Percentiles rank a stretch among this genome's conserved stretches.
phyloP scores from a whole-genome alignment of 2,797 vertebrate genomes.

The Petrocephalus schoutedeni region DNA sequence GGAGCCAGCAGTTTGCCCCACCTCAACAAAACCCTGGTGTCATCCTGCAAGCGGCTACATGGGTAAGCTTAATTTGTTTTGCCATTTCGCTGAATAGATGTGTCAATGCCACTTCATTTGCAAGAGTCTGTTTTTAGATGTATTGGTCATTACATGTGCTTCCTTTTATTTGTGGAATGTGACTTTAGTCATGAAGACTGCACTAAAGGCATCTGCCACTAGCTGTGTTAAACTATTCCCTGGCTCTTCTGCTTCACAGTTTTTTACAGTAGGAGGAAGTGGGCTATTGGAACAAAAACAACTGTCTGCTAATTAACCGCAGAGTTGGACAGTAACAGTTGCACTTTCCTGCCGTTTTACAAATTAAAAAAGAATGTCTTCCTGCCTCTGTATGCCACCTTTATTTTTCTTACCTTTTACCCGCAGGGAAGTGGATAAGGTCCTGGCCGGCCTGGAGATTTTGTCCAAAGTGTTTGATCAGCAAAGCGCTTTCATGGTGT shows the following conservation, averaged over 20 bases:
- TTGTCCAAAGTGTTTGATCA: conserved; percentile 95
- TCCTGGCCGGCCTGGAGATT: conserved; percentile 86
- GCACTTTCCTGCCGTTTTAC: not conserved
- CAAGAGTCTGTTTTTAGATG: not conserved
- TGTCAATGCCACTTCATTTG: not conserved
- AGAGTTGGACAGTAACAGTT: not conserved
- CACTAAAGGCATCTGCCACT: not conserved
- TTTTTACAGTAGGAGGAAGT: not conserved
- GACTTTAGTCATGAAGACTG: not conserved
- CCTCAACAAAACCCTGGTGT: conserved; percentile 83
- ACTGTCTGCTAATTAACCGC: not conserved
- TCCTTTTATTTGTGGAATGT: not conserved
- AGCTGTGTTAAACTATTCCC: not conserved
- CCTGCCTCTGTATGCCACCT: not conserved
- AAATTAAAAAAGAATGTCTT: not conserved
- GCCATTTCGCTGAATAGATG: not conserved
- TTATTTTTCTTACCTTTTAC: not conserved
- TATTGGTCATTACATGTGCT: not conserved
- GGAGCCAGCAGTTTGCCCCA: conserved; percentile 82
- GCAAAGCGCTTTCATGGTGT: conserved; percentile 85
- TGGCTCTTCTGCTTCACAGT: not conserved
- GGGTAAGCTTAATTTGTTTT: conserved; percentile 57
- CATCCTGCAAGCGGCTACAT: conserved; percentile 85
- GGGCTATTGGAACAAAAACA: not conserved
- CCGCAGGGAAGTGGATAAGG: conserved; percentile 87